Evolutionary conservation across 2,888 invertebrate species (phyloP).

Genomic region (Autographa pulchrina): DNA sequence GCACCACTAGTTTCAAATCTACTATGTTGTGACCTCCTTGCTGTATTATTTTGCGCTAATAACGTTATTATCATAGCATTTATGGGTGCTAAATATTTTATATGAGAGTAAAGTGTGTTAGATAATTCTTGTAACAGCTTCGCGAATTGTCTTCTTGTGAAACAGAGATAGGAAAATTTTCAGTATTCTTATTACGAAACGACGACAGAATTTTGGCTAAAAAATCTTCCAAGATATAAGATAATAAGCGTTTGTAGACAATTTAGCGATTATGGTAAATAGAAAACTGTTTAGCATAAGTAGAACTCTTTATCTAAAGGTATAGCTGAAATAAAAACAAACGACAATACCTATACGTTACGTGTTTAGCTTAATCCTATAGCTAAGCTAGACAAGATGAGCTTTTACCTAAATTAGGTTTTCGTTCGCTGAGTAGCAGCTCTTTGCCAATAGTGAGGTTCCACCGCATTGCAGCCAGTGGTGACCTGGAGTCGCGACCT

Average conservation of each 20-base stretch:
- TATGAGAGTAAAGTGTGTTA: constrained; percentile 18
- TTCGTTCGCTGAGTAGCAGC: constrained; percentile 33
- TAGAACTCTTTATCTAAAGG: too few species aligned
- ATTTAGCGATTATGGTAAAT: too few species aligned
- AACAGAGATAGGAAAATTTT: background rate
- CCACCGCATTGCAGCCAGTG: constrained; percentile 57
- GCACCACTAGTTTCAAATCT: constrained; percentile 50
- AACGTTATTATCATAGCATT: constrained; percentile 39
- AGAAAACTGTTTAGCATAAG: background rate
- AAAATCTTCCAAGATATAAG: background rate
- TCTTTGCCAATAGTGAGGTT: constrained; percentile 37
- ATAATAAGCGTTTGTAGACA: too few species aligned
- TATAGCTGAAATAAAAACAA: constrained; percentile 30
- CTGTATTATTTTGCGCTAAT: constrained; percentile 46
- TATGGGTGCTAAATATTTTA: constrained; percentile 46
- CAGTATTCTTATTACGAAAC: background rate
- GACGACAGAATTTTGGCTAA: background rate
- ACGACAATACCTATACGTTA: constrained; percentile 12
- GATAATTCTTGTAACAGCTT: background rate
- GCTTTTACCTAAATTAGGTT: constrained; percentile 56
- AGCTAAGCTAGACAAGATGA: constrained; percentile 34
- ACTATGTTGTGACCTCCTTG: constrained; percentile 29
- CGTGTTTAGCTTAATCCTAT: constrained; percentile 24
- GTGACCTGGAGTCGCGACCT: constrained; percentile 54
- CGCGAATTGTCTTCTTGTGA: background rate